Percentiles rank a stretch among this genome's conserved stretches.
Evolutionary conservation across 64 coral and sea anemone genomes (phyloP).

Genomic region (Porites lutea): DNA sequence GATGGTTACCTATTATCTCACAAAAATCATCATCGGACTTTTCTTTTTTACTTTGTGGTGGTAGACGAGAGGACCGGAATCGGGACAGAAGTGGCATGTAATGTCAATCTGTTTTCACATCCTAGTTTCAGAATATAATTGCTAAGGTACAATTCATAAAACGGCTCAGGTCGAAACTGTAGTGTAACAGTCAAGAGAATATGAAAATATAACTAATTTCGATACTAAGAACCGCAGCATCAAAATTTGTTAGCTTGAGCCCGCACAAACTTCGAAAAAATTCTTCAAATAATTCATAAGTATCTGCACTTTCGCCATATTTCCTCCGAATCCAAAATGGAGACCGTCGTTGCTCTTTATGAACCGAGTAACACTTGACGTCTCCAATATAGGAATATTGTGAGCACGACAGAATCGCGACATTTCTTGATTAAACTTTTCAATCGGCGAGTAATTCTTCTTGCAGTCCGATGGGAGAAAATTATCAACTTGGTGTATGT

Average conservation of each 20-base stretch:
- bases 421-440: constrained; percentile 63
- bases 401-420: constrained; percentile 26
- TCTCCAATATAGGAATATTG: constrained; percentile 51
- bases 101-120: too few species aligned
- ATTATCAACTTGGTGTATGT: constrained; percentile 47
- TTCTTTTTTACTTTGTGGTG: too few species aligned
- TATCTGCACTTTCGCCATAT: constrained; percentile 70
- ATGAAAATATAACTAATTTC: too few species aligned
- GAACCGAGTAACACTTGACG: constrained; percentile 25
- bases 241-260: neutral
- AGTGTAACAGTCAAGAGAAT: too few species aligned
- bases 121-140: too few species aligned
- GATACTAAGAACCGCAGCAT: neutral
- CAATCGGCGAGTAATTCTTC: neutral
- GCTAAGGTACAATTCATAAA: too few species aligned
- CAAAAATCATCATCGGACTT: too few species aligned
- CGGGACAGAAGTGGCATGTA: too few species aligned
- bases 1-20: too few species aligned
- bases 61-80: too few species aligned
- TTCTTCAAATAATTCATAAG: constrained; percentile 70
- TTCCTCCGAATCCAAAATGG: constrained; percentile 73
- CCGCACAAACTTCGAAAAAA: constrained; percentile 16
- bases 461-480: constrained; percentile 51
- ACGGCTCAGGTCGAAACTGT: too few species aligned
- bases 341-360: constrained; percentile 75